Evolutionary conservation across 2,797 vertebrate species (phyloP), one percentile per base, ranked within the genome.

Genomic region (Typhlichthys subterraneus): DNA sequence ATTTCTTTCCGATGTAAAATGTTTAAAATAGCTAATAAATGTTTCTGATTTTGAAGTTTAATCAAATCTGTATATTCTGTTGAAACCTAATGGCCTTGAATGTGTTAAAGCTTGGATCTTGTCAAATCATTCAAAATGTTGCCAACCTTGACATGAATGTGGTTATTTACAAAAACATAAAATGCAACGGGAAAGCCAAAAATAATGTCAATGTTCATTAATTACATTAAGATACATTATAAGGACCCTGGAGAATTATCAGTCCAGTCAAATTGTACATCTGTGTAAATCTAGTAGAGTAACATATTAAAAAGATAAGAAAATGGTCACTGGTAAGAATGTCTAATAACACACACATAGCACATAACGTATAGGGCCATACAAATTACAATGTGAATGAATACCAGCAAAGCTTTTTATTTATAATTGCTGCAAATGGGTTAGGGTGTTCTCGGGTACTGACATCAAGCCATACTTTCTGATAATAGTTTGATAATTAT

Each of bases 341-440:
- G 73, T 77, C 71, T 81, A 69, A 72, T 79, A 75, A 64, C 49
- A 58, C 17, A 72, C 77, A 84, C 66, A 80, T 50, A 63, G 76
- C 65, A 72, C 23, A 45, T 38, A 8, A 84, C 74, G 72, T 86
- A 74, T 12, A 72, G 71, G 78, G 73, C 67, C 19, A 86, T 87
- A 87, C 79, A 87, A 87, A 88, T 85, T 77, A 82, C 81, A 88
- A 90, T 88, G 83, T 88, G 84, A 82, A 88, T 84, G 83, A 88
- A 85, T 61, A 66, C 80, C 79, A 82, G 80, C 68, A 77, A 82
- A 76, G 84, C 33, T 38, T 88, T 85, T 86, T 89, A 90, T 91
- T 86, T 86, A 91, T 91, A 85, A 87, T 78, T 79, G 86, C 79
- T 75, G 77, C 75, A 83, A 73, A 65, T 61, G 73, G 69, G 60